These are phyloP conservation scores for Siphamia tubifer DNA, from an alignment of 2,113 vertebrate genomes.

Conservation along the genomic window DNA sequence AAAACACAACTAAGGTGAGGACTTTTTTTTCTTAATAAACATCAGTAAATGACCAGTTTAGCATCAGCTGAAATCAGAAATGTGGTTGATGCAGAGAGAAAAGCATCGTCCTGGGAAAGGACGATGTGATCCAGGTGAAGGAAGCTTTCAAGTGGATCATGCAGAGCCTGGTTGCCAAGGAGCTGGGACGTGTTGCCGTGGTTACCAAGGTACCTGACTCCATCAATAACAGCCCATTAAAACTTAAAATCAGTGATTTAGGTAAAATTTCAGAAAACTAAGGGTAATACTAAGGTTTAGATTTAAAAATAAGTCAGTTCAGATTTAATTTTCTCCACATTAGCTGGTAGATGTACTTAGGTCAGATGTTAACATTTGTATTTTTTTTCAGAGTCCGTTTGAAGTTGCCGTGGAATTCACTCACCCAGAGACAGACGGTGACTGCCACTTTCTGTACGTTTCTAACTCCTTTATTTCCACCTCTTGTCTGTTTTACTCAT, in stretches of 20 bases:
- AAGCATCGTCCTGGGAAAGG: constrained; percentile 81
- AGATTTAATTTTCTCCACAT: not conserved
- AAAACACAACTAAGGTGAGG: constrained; percentile 91
- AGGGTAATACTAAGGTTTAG: no score
- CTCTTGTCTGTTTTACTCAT: not conserved
- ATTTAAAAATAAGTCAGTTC: no score
- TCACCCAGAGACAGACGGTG: constrained; percentile 89
- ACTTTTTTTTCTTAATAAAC: not conserved
- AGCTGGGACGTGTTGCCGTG: constrained; percentile 85
- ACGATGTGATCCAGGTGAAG: constrained; percentile 91
- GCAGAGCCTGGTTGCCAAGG: constrained; percentile 86
- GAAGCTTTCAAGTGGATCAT: constrained; percentile 96
- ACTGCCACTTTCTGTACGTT: constrained; percentile 97
- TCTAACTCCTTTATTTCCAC: not conserved
- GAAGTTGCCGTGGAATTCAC: constrained; percentile 92
- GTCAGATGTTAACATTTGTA: no score
- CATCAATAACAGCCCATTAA: no score
- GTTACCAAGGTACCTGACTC: constrained; percentile 84
- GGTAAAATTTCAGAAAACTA: no score
- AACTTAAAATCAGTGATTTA: no score
- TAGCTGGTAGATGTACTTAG: no score
- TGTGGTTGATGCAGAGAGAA: constrained; percentile 80
- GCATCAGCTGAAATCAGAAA: not conserved
- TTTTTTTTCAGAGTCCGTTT: constrained; percentile 85
- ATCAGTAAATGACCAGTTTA: not conserved